Conservation (phyloP, 30 jellyfish, hydroid and myxozoan genomes). For the Chrysaora quinquecirrha region DNA sequence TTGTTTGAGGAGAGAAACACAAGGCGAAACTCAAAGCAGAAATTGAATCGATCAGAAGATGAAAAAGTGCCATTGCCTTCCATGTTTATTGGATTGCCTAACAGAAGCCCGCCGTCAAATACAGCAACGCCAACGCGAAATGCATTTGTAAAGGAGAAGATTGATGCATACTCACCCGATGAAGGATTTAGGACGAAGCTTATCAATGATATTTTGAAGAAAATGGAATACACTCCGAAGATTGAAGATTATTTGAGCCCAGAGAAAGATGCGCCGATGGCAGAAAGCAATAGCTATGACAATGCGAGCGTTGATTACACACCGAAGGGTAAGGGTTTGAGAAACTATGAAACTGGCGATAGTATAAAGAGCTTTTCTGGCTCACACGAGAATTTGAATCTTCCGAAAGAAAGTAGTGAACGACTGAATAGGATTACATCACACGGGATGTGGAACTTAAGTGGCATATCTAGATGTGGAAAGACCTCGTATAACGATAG, state of each 20-base stretch:
- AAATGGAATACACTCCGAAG: conserved; percentile 4
- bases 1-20: neutral
- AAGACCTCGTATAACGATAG: too few relatives aligned
- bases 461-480: too few relatives aligned
- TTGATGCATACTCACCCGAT: neutral
- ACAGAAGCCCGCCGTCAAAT: neutral
- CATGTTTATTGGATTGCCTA: neutral
- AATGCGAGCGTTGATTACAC: too few relatives aligned
- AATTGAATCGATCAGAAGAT: neutral
- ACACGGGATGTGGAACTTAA: too few relatives aligned
- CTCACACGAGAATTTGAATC: too few relatives aligned
- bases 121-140: neutral
- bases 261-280: neutral
- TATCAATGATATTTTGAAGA: conserved; percentile 7
- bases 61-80: conserved; percentile 5
- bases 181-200: neutral
- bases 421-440: neutral
- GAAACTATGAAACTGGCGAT: too few relatives aligned
- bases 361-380: too few relatives aligned
- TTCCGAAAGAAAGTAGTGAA: neutral
- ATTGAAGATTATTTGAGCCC: too few relatives aligned
- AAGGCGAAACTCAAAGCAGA: neutral
- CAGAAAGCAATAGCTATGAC: neutral
- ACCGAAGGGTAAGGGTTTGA: too few relatives aligned
- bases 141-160: neutral